Evolutionary conservation across 1,140 invertebrate species (phyloP), one percentile per base, ranked within the genome.

Genomic region (Babylonia areolata): DNA sequence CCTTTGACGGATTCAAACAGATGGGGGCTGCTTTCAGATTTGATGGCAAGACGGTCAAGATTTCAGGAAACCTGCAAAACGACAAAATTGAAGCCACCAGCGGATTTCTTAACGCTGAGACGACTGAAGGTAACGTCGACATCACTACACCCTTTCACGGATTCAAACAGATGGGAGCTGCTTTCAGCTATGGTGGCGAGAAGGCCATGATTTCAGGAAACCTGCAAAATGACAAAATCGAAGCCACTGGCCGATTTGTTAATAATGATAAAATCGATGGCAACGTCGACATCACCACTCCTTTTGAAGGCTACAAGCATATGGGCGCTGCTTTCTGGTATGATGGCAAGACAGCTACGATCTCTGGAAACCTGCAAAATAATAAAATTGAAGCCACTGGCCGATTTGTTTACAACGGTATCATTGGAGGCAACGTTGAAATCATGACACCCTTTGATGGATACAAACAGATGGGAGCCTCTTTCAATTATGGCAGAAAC

Each of bases 381-480:
- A 23, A 64, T 23, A 64, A 64, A 64, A 64, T 64, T n/a, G 58
- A 64, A 64, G 58, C 58, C 23, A 64, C 58, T n/a, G 58, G 58
- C 5, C 12, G 58, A 64, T 20, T 64, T n/a, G 58, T n/a, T 23
- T 23, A 64, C 23, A 33, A 35, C 12, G 33, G 40, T 28, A 42
- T 33, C 69, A 46, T 84, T 15, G 71, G 5, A 9, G 83, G 64
- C 39, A 75, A 69, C 37, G 37, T 75, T 31, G 42, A 46, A 35
- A 77, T 84, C 39, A 42, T 12, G 28, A 84, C 83, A 0, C 83
- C 83, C 39, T 84, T 84, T 39, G 33, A 77, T 31, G 73, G 69
- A 6, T 80, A 58, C n/a, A 54, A 31, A 20, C 78, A 33, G 42
- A 80, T 80, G 78, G 78, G 78, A 17, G 40, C 78, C 9, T 51